These are phyloP conservation scores for Phaenicophaeus curvirostris DNA, from an alignment of 2,797 vertebrate species.

Conservation along the genomic window DNA sequence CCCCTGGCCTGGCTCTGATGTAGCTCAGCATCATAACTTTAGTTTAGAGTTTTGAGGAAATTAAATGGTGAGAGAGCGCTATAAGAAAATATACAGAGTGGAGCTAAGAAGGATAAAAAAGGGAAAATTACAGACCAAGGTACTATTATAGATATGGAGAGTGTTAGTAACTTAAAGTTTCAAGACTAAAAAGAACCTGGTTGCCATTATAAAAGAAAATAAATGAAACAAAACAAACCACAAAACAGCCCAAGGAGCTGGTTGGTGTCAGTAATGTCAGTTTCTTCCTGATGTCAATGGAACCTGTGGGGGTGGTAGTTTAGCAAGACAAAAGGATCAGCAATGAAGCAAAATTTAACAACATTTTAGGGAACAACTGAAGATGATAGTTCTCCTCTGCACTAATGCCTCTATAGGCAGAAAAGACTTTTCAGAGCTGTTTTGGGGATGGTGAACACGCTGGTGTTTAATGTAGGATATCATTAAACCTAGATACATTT, in stretches of 20 bases:
- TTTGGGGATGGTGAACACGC: fast-evolving
- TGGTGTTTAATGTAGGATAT: not conserved
- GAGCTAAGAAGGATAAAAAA: not conserved
- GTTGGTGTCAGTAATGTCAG: not conserved
- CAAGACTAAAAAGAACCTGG: not conserved
- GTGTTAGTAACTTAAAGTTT: not conserved
- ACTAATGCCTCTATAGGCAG: not conserved
- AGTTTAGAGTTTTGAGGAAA: not conserved
- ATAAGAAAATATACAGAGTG: not conserved
- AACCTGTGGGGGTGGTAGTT: not conserved
- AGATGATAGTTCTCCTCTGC: not conserved
- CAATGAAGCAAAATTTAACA: not conserved
- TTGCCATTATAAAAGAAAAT: not conserved
- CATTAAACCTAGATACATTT: not conserved
- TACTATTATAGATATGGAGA: fast-evolving
- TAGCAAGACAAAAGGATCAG: not conserved
- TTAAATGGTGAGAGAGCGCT: not conserved
- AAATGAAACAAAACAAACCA: no score
- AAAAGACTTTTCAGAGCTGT: not conserved
- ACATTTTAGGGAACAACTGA: not conserved
- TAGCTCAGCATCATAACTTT: not conserved
- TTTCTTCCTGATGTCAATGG: not conserved
- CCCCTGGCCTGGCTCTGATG: not conserved
- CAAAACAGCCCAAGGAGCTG: not conserved
- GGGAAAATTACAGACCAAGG: not conserved